phyloP scores from a whole-genome alignment of 2,797 vertebrate genomes.

The Danio aesculapii region DNA sequence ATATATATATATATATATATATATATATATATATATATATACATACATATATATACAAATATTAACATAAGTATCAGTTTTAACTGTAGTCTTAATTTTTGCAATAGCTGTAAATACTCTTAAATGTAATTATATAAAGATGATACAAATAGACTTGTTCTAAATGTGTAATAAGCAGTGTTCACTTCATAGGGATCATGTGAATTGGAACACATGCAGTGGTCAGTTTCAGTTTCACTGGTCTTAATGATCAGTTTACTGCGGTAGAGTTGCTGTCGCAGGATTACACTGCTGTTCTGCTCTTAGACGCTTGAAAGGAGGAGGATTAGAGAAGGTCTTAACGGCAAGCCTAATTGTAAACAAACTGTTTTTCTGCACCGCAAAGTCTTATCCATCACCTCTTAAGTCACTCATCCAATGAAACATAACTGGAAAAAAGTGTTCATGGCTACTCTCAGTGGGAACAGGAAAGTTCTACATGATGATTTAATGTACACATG shows the following conservation, averaged over 20 bases:
- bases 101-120: too few relatives aligned
- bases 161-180: not conserved
- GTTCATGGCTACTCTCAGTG: not conserved
- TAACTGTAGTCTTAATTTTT: too few relatives aligned
- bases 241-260: conserved; percentile 42
- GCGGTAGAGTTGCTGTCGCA: conserved; percentile 23
- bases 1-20: too few relatives aligned
- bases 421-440: conserved; percentile 17
- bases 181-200: not conserved
- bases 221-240: conserved; percentile 8
- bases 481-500: not conserved
- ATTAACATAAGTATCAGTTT: too few relatives aligned
- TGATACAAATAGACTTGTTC: too few relatives aligned
- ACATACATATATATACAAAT: too few relatives aligned
- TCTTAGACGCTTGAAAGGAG: conserved; percentile 52
- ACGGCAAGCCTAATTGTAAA: conserved; percentile 53
- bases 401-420: conserved; percentile 39
- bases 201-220: not conserved
- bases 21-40: too few relatives aligned
- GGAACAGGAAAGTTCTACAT: not conserved
- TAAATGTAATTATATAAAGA: too few relatives aligned
- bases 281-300: conserved; percentile 53
- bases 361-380: conserved; percentile 45
- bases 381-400: conserved; percentile 44
- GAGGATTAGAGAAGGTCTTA: conserved; percentile 49